Evolutionary conservation across 2,113 vertebrate species (phyloP).

Genomic region (Nibea albiflora): DNA sequence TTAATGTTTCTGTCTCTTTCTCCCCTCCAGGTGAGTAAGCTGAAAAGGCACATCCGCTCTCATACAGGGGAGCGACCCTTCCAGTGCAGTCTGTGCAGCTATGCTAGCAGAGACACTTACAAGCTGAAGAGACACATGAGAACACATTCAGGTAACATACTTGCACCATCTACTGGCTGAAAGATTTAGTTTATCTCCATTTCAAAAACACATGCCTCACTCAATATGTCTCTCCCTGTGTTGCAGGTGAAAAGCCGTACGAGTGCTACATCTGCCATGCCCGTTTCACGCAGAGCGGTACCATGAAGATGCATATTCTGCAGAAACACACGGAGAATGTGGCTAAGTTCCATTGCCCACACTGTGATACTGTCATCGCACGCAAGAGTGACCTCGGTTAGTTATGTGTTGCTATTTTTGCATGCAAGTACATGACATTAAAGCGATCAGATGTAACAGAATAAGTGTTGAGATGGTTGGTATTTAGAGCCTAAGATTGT

Average conservation of each 20-base stretch:
- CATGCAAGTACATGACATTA: background rate
- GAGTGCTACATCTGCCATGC: slow-evolving; percentile 99
- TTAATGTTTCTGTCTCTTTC: background rate
- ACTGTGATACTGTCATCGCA: slow-evolving; percentile 99
- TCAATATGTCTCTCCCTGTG: background rate
- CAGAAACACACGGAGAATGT: slow-evolving; percentile 99
- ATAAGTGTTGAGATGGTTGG: too few relatives aligned
- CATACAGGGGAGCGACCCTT: slow-evolving; percentile 98
- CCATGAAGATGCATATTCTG: slow-evolving; percentile 99
- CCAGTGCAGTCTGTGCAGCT: slow-evolving; percentile 99
- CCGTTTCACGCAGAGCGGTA: slow-evolving; percentile 98
- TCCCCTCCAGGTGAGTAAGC: slow-evolving; percentile 92
- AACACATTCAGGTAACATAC: slow-evolving; percentile 93
- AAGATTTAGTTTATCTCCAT: background rate
- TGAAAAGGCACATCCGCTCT: slow-evolving; percentile 99
- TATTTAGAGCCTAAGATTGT: background rate
- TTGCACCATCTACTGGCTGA: background rate
- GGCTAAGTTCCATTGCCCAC: slow-evolving; percentile 99
- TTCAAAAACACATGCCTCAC: background rate
- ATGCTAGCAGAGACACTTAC: slow-evolving; percentile 99
- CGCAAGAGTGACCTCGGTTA: slow-evolving; percentile 97
- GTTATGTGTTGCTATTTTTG: background rate
- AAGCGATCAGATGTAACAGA: background rate
- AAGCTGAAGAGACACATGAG: slow-evolving; percentile 99
- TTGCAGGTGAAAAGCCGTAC: slow-evolving; percentile 96